phyloP scores from a whole-genome alignment of 2,113 vertebrate species.

The Athene noctua region DNA sequence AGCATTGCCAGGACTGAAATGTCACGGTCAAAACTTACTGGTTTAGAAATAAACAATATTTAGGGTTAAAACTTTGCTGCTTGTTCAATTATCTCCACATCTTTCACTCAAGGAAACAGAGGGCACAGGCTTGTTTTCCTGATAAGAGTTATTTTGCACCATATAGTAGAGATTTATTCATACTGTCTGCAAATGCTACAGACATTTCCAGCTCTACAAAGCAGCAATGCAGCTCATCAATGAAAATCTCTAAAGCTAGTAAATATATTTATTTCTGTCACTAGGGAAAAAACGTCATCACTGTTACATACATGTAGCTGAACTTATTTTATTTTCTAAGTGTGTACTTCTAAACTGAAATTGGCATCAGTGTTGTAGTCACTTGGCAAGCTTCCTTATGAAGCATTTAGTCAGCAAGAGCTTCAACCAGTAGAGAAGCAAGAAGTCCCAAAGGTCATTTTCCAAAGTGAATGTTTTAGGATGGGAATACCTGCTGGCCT shows the following conservation, averaged over 20 bases:
- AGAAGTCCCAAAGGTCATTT: neutral
- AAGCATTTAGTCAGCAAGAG: neutral
- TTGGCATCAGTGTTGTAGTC: neutral
- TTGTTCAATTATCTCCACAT: neutral
- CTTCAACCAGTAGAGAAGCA: neutral
- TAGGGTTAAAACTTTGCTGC: neutral
- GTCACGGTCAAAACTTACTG: neutral
- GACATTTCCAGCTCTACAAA: neutral
- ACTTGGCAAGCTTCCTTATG: neutral
- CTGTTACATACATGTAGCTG: neutral
- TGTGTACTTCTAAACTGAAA: neutral
- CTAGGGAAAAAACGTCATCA: neutral
- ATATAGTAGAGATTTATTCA: neutral
- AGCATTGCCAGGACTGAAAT: neutral
- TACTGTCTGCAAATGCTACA: neutral
- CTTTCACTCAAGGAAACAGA: neutral
- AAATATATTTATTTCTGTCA: neutral
- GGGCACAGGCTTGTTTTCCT: neutral
- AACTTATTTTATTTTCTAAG: neutral
- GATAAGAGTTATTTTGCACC: neutral
- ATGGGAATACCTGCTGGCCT: neutral
- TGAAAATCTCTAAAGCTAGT: neutral
- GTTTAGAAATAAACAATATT: neutral
- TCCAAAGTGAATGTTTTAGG: neutral
- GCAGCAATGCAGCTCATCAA: neutral